phyloP scores from a whole-genome alignment of 64 coral and sea anemone species.

The Cladopsammia gracilis region DNA sequence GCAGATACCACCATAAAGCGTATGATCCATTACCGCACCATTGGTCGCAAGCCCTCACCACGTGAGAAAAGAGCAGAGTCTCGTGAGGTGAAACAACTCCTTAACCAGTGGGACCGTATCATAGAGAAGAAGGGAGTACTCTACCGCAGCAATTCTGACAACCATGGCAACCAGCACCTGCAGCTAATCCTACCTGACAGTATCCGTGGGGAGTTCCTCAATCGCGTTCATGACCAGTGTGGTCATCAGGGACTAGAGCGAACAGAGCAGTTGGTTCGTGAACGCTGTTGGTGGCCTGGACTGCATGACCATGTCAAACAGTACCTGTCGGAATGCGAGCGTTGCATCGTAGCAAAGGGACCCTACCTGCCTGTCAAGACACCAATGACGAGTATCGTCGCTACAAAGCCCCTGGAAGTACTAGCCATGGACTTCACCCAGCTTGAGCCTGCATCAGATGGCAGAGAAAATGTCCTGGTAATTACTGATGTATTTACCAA shows the following conservation, averaged over 20 bases:
- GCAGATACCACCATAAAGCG: no score
- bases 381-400: conserved; percentile 43
- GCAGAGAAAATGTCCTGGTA: conserved; percentile 40
- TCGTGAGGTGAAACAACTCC: no score
- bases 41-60: no score
- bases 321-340: conserved; percentile 55
- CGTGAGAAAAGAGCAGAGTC: no score
- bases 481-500: conserved; percentile 27
- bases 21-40: no score
- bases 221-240: no score
- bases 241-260: conserved; percentile 71
- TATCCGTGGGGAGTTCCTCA: no score
- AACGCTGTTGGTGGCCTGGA: conserved; percentile 71
- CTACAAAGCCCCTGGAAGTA: conserved; percentile 54
- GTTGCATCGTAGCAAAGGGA: conserved; percentile 59
- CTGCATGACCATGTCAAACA: conserved; percentile 25
- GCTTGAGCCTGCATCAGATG: conserved; percentile 45
- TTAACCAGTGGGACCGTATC: no score
- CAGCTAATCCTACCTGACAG: conserved; percentile 33
- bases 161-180: neutral
- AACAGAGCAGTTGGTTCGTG: conserved; percentile 38
- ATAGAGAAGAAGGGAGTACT: no score
- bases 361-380: conserved; percentile 48
- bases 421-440: conserved; percentile 72
- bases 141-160: neutral